Base-by-base conservation (phyloP, 2,888 invertebrate species). In the Molorchus minor region DNA sequence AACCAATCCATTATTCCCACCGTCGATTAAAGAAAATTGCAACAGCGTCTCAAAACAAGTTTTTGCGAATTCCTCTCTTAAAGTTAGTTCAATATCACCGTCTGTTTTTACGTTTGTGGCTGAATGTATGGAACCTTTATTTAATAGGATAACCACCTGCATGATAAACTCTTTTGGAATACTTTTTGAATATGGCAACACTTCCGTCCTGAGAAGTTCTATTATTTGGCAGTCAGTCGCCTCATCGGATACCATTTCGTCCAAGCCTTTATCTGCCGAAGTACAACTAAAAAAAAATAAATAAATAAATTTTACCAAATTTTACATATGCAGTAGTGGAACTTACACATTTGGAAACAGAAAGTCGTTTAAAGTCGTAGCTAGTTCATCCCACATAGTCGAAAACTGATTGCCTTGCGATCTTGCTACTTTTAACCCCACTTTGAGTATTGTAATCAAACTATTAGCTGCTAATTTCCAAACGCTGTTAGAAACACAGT, bases 21-120 rank as follows among this genome's bases (percentile, higher is more conserved):
- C 92, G 70, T 93, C 92, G 3, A 93, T 82, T 76, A 92, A 86
- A 0, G 97, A 97, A 82, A 96, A 97, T 80, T 97, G 96, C 41
- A 98, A 84, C 17, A 98, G 82, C 0, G 97, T 97, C 81, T 98
- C 97, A 77, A 98, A 98, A 77, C 98, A 98, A 0, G 93, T 92
- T 76, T 96, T 92, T 40, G 98, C 97, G 82, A 98, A 97, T 77
- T 97, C 96, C 81, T 98, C 97, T 13, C 97, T 83, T 66, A 96
- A 84, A 61, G 93, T 90, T 62, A 89, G 82, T 74, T 92, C 92
- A 59, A 89, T 87, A 75, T 93, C 94, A 67, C 88, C 90, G 74
- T 90, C 91, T 85, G 85, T 84, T 79, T 84, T 86, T 16, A 85
- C 82, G 60, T 85, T 86, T 7, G 86, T 85, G 0, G 89, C 89